Evolutionary conservation across 2,888 invertebrate species (phyloP).

Genomic region (Keiferia lycopersicella): DNA sequence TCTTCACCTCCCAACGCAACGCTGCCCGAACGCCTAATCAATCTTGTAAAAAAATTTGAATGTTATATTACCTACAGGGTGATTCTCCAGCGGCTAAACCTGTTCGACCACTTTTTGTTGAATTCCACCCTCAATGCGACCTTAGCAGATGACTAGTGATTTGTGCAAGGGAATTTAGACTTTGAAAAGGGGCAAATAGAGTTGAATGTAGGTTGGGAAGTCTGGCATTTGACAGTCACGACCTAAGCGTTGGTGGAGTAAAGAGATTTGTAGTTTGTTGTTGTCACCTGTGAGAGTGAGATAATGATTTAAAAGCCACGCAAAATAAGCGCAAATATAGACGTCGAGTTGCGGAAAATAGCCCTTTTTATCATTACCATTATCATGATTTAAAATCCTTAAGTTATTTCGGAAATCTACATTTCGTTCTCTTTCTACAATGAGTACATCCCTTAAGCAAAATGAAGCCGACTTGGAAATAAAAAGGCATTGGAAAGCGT

Average conservation of each 20-base stretch:
- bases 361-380: no score
- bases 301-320: not conserved
- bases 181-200: not conserved
- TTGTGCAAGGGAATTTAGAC: not conserved
- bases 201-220: not conserved
- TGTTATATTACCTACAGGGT: conserved; percentile 30
- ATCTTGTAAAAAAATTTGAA: conserved; percentile 55
- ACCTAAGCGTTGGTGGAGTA: conserved; percentile 60
- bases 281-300: not conserved
- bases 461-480: no score
- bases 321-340: no score
- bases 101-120: conserved; percentile 73
- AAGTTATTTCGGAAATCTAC: no score
- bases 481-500: no score
- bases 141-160: conserved; percentile 34
- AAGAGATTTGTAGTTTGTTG: conserved; percentile 3
- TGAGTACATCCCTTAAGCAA: no score
- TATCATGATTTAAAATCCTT: no score
- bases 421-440: no score
- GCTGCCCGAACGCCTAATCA: conserved; percentile 41
- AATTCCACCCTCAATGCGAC: conserved; percentile 71
- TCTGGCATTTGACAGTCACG: conserved; percentile 62
- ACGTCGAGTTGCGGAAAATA: no score
- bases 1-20: conserved; percentile 13
- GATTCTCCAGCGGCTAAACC: conserved; percentile 45